A percentile compares a stretch with the other conserved stretches of the same genome.
These are phyloP conservation scores for Catharus minimus DNA, from an alignment of 2,113 vertebrate species.

Conservation along the genomic window DNA sequence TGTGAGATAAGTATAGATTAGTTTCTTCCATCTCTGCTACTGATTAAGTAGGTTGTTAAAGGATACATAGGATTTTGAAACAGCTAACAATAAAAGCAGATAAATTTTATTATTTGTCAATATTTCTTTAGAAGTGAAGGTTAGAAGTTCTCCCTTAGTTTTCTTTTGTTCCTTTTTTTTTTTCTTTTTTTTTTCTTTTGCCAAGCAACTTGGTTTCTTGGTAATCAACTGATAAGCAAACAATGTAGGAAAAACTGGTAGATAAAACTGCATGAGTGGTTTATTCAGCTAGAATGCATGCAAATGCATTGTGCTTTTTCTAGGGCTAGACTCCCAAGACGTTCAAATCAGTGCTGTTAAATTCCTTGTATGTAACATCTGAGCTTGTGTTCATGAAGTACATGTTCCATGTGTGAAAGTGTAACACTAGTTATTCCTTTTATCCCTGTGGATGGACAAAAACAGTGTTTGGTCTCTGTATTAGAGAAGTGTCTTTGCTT, in stretches of 20 bases:
- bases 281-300: background rate
- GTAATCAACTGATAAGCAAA: background rate
- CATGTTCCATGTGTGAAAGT: background rate
- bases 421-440: background rate
- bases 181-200: background rate
- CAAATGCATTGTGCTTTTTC: background rate
- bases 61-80: background rate
- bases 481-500: background rate
- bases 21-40: background rate
- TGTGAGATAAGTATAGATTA: background rate
- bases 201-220: background rate
- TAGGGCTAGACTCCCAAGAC: background rate
- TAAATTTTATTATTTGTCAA: background rate
- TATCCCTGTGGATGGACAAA: background rate
- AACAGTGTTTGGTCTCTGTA: background rate
- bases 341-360: background rate
- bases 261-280: background rate
- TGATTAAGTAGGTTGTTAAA: background rate
- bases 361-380: background rate
- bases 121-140: background rate
- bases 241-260: background rate
- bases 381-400: background rate
- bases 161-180: background rate
- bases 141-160: background rate
- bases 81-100: background rate